Evolutionary conservation across 2,888 invertebrate species (phyloP).

Genomic region (Dione vanillae): DNA sequence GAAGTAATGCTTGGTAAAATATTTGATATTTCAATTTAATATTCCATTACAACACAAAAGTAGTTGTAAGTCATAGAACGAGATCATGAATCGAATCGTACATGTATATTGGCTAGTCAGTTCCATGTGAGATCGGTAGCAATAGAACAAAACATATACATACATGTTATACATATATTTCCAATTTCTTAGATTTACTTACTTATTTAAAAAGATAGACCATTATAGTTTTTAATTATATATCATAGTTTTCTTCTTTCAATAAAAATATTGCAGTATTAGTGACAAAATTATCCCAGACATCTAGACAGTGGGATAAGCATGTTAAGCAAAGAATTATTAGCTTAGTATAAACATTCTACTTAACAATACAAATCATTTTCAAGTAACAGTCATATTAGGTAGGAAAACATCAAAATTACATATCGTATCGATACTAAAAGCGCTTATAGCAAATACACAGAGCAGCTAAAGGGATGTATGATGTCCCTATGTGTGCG

Average conservation of each 20-base stretch:
- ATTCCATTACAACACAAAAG: constrained; percentile 81
- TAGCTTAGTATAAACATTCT: constrained; percentile 62
- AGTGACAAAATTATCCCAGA: constrained; percentile 63
- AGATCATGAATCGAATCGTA: constrained; percentile 55
- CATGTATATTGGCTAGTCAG: constrained; percentile 47
- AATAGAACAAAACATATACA: constrained; percentile 48
- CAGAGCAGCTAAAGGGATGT: constrained; percentile 73
- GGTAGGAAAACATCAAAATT: constrained; percentile 35
- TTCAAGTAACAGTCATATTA: constrained; percentile 37
- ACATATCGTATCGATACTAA: constrained; percentile 40
- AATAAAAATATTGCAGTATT: constrained; percentile 59
- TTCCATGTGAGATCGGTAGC: constrained; percentile 50
- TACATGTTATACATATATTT: constrained; percentile 35
- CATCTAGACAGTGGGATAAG: constrained; percentile 74
- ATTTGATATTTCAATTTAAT: constrained; percentile 58
- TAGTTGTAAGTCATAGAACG: constrained; percentile 60
- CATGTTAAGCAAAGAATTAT: constrained; percentile 62
- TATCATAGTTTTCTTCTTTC: constrained; percentile 62
- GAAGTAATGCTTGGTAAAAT: constrained; percentile 28
- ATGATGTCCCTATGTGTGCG: constrained; percentile 75
- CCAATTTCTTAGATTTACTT: constrained; percentile 55
- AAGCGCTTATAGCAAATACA: constrained; percentile 81
- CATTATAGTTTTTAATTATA: constrained; percentile 43
- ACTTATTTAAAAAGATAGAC: constrained; percentile 55
- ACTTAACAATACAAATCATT: constrained; percentile 38